Percentiles rank a stretch among this genome's conserved stretches.
phyloP scores from a whole-genome alignment of 2,113 vertebrate species.

The Lycocorax pyrrhopterus region DNA sequence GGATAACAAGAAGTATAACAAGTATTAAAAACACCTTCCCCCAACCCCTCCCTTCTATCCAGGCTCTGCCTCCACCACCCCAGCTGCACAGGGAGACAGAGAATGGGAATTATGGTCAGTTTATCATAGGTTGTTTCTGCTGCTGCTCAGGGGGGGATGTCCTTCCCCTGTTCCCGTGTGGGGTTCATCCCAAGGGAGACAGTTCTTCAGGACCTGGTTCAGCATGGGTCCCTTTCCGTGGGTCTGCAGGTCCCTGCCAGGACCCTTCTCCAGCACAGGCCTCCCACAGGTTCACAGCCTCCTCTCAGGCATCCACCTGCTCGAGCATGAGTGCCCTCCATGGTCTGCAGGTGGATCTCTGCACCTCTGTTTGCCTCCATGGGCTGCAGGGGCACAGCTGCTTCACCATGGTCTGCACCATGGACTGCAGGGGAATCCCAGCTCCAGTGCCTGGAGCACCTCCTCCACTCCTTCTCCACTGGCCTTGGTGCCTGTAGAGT shows the following conservation, averaged over 20 bases:
- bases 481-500: not conserved
- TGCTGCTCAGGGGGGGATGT: not conserved
- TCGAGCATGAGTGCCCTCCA: fast-evolving
- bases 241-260: not conserved
- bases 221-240: fast-evolving
- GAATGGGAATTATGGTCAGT: not conserved
- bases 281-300: not conserved
- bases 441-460: fast-evolving
- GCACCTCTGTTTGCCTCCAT: fast-evolving
- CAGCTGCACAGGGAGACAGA: not conserved
- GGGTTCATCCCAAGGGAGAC: fast-evolving
- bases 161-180: not conserved
- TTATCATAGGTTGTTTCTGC: not conserved
- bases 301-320: not conserved
- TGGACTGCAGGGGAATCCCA: fast-evolving
- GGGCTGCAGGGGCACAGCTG: not conserved
- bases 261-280: not conserved
- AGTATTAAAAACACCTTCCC: not conserved
- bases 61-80: not conserved
- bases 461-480: not conserved
- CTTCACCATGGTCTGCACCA: not conserved
- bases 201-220: not conserved
- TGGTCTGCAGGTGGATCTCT: too few species aligned
- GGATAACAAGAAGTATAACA: not conserved
- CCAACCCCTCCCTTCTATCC: not conserved